These are phyloP conservation scores for Ramphastos sulfuratus DNA, from an alignment of 2,113 vertebrate species.

Conservation along the genomic window DNA sequence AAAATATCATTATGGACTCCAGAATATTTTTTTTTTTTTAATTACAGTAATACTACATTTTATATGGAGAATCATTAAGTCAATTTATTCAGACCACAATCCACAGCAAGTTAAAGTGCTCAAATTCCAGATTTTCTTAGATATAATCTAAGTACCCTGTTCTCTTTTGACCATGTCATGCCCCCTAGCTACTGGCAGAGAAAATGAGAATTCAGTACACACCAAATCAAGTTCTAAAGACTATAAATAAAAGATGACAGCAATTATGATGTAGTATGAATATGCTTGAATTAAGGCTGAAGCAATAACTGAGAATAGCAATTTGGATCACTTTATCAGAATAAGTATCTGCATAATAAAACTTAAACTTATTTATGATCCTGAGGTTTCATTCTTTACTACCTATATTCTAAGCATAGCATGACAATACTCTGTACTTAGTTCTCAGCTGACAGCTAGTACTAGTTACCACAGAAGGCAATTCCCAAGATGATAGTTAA, in stretches of 20 bases:
- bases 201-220: not conserved
- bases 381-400: not conserved
- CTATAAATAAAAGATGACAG: not conserved
- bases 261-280: not conserved
- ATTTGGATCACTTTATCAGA: not conserved
- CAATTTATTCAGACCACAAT: not conserved
- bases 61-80: not conserved
- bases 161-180: not conserved
- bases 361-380: not conserved
- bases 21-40: not conserved
- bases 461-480: not conserved
- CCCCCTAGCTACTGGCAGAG: not conserved
- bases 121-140: not conserved
- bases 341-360: not conserved
- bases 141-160: rapidly evolving
- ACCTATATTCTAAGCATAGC: not conserved
- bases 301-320: not conserved
- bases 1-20: not conserved
- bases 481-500: not conserved
- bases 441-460: not conserved
- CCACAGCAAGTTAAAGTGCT: not conserved
- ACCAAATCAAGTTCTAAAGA: not conserved
- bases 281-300: not conserved
- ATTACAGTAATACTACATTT: not conserved
- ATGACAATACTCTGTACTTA: not conserved